Conservation (phyloP, 2,797 vertebrate species). For the Syndactyla subalaris region DNA sequence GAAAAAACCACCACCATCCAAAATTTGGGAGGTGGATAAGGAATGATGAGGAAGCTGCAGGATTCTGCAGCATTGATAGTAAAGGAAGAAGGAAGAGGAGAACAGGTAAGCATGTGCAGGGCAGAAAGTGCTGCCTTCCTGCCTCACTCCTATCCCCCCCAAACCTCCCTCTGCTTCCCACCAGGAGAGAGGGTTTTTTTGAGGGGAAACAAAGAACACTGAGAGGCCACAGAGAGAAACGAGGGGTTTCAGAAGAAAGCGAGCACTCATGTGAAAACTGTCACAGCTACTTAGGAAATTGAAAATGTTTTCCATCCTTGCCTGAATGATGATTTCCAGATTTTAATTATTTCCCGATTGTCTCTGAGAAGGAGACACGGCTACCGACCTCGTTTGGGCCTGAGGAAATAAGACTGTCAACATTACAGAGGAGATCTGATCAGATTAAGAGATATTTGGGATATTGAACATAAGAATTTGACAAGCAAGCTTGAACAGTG, state of each 20-base stretch:
- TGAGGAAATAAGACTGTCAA: constrained; percentile 22
- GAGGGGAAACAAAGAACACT: not conserved
- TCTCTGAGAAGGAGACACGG: not conserved
- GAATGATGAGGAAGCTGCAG: not conserved
- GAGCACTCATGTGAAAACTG: not conserved
- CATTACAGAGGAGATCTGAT: not conserved
- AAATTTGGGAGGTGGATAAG: not conserved
- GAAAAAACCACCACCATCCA: not conserved
- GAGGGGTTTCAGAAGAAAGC: not conserved
- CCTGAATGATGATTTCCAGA: constrained; percentile 29
- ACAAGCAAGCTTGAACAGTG: constrained; percentile 6
- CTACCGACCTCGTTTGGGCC: not conserved
- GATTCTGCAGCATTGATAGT: not conserved
- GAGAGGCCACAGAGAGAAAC: not conserved
- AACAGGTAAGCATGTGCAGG: not conserved
- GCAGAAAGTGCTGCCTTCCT: not conserved
- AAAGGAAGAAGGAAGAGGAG: not conserved
- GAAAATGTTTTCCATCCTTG: constrained; percentile 34
- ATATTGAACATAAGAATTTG: not conserved
- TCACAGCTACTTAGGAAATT: constrained; percentile 25
- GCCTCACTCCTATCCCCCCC: not conserved
- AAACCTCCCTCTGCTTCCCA: not conserved
- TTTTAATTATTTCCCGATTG: constrained; percentile 26
- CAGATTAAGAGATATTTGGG: not conserved
- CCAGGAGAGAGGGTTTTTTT: not conserved